phyloP scores from a whole-genome alignment of 2,888 invertebrate genomes.

The Sarcophaga caerulescens region DNA sequence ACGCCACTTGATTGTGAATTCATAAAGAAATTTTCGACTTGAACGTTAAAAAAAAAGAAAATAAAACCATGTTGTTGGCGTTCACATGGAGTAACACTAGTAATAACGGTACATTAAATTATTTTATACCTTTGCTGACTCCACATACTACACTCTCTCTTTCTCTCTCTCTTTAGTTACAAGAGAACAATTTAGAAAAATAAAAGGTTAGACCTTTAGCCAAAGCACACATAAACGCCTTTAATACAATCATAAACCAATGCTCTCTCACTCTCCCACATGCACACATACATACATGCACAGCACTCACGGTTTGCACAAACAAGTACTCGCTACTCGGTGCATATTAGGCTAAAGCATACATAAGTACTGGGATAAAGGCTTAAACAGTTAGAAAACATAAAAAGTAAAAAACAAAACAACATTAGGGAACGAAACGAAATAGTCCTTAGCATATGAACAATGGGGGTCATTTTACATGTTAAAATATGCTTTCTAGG shows the following conservation, averaged over 20 bases:
- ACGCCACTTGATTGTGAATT: constrained; percentile 59
- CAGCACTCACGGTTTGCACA: no score
- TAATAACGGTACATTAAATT: constrained; percentile 49
- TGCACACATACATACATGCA: no score
- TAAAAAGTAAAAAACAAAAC: neutral
- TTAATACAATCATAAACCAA: neutral
- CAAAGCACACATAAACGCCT: constrained; percentile 62
- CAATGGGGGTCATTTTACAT: no score
- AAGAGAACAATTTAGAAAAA: neutral
- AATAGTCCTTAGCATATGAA: no score
- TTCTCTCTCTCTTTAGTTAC: neutral
- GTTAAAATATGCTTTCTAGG: no score
- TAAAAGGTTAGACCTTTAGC: constrained; percentile 49
- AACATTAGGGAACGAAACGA: no score
- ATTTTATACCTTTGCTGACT: neutral
- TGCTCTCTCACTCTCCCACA: neutral
- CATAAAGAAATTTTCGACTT: constrained; percentile 44
- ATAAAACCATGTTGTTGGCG: neutral
- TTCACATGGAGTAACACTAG: constrained; percentile 42
- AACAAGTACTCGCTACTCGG: no score
- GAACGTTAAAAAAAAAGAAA: neutral
- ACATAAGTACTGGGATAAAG: no score
- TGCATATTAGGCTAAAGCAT: no score
- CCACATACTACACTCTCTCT: neutral
- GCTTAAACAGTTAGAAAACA: neutral